Conservation (phyloP, 2,888 invertebrate genomes). For the Himalopsyche anomala region DNA sequence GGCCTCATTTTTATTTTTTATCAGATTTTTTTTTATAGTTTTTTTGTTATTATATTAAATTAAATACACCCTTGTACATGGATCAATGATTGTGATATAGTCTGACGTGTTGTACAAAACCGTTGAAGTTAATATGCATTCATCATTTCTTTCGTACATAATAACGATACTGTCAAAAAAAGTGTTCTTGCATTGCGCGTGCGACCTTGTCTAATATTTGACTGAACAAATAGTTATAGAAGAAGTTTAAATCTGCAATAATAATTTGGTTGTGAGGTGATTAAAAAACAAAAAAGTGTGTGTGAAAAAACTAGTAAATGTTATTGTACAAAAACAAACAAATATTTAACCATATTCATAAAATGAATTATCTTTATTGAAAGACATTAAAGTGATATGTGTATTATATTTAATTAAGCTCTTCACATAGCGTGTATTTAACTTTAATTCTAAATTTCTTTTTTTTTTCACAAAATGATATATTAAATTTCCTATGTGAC, state of each 20-base stretch:
- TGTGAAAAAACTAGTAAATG: background rate
- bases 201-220: conserved; percentile 24
- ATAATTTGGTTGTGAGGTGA: conserved; percentile 24
- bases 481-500: background rate
- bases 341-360: background rate
- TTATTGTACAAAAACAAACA: background rate
- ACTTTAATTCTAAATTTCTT: background rate
- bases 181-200: conserved; percentile 25
- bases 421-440: conserved; percentile 4
- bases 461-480: background rate
- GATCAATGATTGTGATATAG: too few species aligned
- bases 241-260: conserved; percentile 2
- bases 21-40: too few species aligned
- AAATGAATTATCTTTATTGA: conserved; percentile 46
- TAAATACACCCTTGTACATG: too few species aligned
- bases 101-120: too few species aligned
- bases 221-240: conserved; percentile 8
- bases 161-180: background rate
- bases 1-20: too few species aligned
- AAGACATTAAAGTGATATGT: conserved; percentile 65
- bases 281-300: background rate
- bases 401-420: conserved; percentile 51
- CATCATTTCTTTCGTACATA: background rate
- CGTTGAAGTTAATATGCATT: too few species aligned
- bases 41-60: too few species aligned